phyloP scores from a whole-genome alignment of 2,113 vertebrate species.

The Tauraco erythrolophus region DNA sequence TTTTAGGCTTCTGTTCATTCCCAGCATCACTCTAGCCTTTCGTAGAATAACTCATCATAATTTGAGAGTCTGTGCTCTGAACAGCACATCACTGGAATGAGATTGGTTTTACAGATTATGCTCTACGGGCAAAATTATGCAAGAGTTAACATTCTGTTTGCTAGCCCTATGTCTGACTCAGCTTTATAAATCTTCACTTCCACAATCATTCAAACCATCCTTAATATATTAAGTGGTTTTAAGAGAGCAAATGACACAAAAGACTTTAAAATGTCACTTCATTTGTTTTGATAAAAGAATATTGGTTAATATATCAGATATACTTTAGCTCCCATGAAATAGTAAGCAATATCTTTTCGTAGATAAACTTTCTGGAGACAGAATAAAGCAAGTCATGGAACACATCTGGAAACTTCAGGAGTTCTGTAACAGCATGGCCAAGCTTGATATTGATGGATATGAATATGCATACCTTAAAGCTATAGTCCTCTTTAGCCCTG shows the following conservation, averaged over 20 bases:
- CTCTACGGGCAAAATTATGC: not conserved
- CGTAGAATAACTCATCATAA: not conserved
- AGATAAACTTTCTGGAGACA: conserved; percentile 95
- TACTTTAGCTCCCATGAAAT: conserved; percentile 6
- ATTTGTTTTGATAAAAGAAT: not conserved
- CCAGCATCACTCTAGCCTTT: not conserved
- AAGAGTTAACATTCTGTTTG: not conserved
- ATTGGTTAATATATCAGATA: not conserved
- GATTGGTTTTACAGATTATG: not conserved
- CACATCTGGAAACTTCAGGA: conserved; percentile 99
- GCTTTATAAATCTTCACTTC: not conserved
- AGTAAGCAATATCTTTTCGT: conserved; percentile 53
- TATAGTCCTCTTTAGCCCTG: conserved; percentile 96
- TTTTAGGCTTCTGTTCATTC: not conserved
- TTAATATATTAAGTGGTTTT: not conserved
- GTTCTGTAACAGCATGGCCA: conserved; percentile 98
- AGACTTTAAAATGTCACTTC: not conserved
- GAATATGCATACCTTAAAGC: conserved; percentile 99
- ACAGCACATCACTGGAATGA: not conserved
- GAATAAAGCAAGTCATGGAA: conserved; percentile 98
- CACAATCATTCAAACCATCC: not conserved
- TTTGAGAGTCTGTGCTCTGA: not conserved
- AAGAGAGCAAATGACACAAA: not conserved
- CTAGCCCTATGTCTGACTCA: not conserved
- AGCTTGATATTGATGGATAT: conserved; percentile 93